phyloP scores from a whole-genome alignment of 2,888 invertebrate genomes.

The Aphodius sticticus region DNA sequence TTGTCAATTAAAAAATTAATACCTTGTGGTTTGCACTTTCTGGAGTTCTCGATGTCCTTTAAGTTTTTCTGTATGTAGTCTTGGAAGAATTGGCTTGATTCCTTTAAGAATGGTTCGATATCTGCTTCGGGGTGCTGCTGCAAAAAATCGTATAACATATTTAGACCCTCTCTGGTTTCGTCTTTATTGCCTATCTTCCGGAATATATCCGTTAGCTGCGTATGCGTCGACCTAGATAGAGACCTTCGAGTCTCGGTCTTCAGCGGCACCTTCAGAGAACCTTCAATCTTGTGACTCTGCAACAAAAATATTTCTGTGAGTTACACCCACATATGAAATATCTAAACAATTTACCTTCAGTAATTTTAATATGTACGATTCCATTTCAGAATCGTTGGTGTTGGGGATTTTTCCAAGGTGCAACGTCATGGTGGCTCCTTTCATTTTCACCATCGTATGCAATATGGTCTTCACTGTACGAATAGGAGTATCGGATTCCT shows the following conservation, averaged over 20 bases:
- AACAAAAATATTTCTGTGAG: conserved; percentile 11
- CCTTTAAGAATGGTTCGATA: conserved; percentile 83
- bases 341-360: conserved; percentile 67
- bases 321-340: not conserved
- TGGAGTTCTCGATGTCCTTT: conserved; percentile 63
- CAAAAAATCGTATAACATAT: conserved; percentile 81
- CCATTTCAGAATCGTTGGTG: conserved; percentile 84
- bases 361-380: conserved; percentile 83
- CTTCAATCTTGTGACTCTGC: conserved; percentile 58
- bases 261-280: conserved; percentile 58
- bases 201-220: conserved; percentile 87
- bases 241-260: conserved; percentile 56
- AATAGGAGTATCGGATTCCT: conserved; percentile 85
- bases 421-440: conserved; percentile 81
- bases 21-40: conserved; percentile 44
- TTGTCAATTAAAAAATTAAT: not conserved
- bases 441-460: conserved; percentile 89
- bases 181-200: conserved; percentile 91
- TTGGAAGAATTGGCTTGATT: conserved; percentile 86
- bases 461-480: conserved; percentile 93
- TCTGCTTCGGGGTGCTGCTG: conserved; percentile 85
- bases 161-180: conserved; percentile 82
- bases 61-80: conserved; percentile 84
- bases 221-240: conserved; percentile 82
- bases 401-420: conserved; percentile 81